Percentiles rank a stretch among this genome's conserved stretches.
These are phyloP conservation scores for Apamea crenata DNA, from an alignment of 2,888 invertebrate genomes.

Conservation along the genomic window DNA sequence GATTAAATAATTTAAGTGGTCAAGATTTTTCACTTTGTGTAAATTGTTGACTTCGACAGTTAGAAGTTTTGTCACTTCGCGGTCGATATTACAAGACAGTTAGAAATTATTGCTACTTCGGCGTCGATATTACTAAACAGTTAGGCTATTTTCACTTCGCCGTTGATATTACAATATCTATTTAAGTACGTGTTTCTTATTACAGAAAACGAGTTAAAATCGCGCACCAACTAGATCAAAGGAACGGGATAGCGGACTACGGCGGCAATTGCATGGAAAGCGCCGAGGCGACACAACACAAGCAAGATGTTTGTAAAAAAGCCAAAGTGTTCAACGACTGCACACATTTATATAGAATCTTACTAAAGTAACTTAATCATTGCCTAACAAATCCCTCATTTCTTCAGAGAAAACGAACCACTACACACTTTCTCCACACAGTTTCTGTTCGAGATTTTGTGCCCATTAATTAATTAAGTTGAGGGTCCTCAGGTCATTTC, in stretches of 20 bases:
- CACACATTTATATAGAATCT: constrained; percentile 83
- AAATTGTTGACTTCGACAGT: neutral
- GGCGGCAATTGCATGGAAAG: constrained; percentile 81
- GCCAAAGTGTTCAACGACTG: constrained; percentile 88
- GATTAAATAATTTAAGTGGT: neutral
- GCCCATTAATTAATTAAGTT: constrained; percentile 57
- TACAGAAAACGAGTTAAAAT: constrained; percentile 80
- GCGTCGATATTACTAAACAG: no score
- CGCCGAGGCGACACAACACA: constrained; percentile 84
- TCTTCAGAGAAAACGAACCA: constrained; percentile 15
- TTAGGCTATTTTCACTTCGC: neutral
- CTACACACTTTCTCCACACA: neutral
- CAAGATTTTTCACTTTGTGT: neutral
- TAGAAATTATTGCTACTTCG: no score
- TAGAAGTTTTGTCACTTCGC: neutral
- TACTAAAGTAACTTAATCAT: constrained; percentile 72
- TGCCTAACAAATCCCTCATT: constrained; percentile 12
- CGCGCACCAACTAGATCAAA: constrained; percentile 78
- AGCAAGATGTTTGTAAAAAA: constrained; percentile 86
- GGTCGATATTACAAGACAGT: no score
- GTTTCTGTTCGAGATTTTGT: constrained; percentile 35
- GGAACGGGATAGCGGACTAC: constrained; percentile 70
- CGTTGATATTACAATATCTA: neutral
- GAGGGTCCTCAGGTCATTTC: constrained; percentile 25
- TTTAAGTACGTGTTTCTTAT: neutral